Conservation (phyloP, 2,888 invertebrate species). For the Leptopilina myrica region DNA sequence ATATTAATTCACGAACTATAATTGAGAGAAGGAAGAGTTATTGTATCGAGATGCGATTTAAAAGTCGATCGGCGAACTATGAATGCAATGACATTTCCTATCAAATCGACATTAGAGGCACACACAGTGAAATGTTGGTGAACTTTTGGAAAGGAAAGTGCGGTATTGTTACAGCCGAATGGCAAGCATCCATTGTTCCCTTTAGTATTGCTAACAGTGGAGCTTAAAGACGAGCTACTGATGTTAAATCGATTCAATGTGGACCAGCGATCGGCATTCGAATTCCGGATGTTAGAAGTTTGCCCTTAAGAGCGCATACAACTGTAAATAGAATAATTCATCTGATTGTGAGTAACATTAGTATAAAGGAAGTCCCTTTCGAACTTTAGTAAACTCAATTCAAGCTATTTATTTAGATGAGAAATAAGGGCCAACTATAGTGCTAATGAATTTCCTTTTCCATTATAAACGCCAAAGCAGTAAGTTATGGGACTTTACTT, state of each 20-base stretch:
- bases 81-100: slow-evolving; percentile 41
- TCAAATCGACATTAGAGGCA: slow-evolving; percentile 34
- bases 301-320: slow-evolving; percentile 7
- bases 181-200: slow-evolving; percentile 19
- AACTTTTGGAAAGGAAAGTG: slow-evolving; percentile 14
- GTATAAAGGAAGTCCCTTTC: slow-evolving; percentile 28
- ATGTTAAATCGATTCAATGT: slow-evolving; percentile 22
- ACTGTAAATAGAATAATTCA: slow-evolving; percentile 27
- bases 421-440: background rate
- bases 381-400: slow-evolving; percentile 17
- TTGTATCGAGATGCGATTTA: no score
- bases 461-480: background rate
- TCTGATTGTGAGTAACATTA: slow-evolving; percentile 12
- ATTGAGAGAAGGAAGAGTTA: no score
- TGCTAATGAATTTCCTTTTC: slow-evolving; percentile 23
- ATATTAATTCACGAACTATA: no score
- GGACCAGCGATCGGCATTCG: background rate
- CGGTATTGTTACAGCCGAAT: slow-evolving; percentile 34
- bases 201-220: slow-evolving; percentile 5
- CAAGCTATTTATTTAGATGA: slow-evolving; percentile 17
- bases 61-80: no score
- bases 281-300: slow-evolving; percentile 18
- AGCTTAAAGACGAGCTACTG: slow-evolving; percentile 37
- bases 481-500: background rate
- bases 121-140: background rate